Evolutionary conservation across 2,113 vertebrate genomes (phyloP).

Genomic region (Leucopsar rothschildi): DNA sequence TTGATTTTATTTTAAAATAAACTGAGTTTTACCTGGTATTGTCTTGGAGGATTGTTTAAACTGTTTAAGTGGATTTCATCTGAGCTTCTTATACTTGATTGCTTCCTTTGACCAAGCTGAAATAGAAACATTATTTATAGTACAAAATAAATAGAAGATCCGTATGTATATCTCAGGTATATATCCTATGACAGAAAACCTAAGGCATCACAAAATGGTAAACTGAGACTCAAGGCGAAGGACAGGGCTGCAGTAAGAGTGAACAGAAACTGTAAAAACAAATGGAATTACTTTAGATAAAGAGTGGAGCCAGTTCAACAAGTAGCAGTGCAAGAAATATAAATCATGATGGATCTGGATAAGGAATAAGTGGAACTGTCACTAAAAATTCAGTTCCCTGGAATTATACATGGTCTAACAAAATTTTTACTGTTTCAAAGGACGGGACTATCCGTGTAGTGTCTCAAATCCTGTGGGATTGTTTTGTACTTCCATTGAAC

Average conservation of each 20-base stretch:
- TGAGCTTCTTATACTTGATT: constrained; percentile 74
- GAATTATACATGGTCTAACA: neutral
- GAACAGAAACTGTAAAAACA: neutral
- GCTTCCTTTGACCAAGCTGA: constrained; percentile 80
- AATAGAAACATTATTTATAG: constrained; percentile 41
- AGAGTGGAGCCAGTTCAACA: neutral
- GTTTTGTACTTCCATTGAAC: neutral
- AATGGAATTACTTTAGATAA: neutral
- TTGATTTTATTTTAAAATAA: neutral
- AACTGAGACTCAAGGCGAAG: neutral
- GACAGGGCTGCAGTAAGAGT: neutral
- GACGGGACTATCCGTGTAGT: rapidly evolving
- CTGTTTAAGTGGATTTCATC: constrained; percentile 78
- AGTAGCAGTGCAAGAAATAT: neutral
- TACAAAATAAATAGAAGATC: neutral
- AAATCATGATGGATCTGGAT: neutral
- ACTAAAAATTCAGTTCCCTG: neutral
- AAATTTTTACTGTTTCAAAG: neutral
- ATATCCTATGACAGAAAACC: neutral
- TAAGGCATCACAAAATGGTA: neutral
- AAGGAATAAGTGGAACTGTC: neutral
- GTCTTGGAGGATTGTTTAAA: constrained; percentile 76
- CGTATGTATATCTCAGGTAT: neutral
- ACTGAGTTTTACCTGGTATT: constrained; percentile 82
- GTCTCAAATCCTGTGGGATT: neutral